These are phyloP conservation scores for Cepaea hortensis DNA, from an alignment of 2,888 invertebrate genomes.

Conservation along the genomic window DNA sequence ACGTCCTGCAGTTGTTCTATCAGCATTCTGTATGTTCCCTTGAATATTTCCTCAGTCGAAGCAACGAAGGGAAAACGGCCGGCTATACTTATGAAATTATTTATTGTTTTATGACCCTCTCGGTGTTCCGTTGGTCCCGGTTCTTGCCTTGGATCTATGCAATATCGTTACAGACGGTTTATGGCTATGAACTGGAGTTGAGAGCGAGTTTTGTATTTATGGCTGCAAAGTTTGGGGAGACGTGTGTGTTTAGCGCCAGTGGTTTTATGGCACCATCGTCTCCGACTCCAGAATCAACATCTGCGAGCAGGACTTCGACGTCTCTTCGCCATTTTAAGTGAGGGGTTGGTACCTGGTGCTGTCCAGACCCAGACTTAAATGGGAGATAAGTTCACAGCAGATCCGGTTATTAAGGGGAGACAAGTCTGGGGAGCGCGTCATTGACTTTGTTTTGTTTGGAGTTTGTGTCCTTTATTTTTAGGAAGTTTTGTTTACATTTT, in stretches of 20 bases:
- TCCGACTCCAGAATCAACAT: conserved; percentile 19
- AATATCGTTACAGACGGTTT: conserved; percentile 14
- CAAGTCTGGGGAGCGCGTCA: no score
- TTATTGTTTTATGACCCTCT: conserved; percentile 39
- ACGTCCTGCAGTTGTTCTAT: no score
- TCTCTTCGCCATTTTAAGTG: background rate
- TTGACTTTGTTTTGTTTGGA: no score
- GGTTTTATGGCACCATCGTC: conserved; percentile 20
- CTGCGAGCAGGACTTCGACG: background rate
- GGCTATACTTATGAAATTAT: conserved; percentile 4
- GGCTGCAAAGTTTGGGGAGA: conserved; percentile 21
- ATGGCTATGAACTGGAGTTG: background rate
- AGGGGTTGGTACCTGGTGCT: background rate
- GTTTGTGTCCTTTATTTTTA: no score
- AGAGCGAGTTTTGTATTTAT: conserved; percentile 20
- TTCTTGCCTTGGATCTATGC: background rate
- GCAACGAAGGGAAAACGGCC: background rate
- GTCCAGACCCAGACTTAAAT: background rate
- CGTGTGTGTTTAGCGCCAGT: conserved; percentile 27
- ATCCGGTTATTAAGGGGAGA: no score
- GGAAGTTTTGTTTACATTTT: no score
- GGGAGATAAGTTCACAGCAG: background rate
- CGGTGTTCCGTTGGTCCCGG: conserved; percentile 9
- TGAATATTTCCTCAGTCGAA: background rate
- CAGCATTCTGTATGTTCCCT: background rate